Evolutionary conservation across 2,888 invertebrate genomes (phyloP), one percentile per base, ranked within the genome.

Genomic region (Venustoraphidia nigricollis): DNA sequence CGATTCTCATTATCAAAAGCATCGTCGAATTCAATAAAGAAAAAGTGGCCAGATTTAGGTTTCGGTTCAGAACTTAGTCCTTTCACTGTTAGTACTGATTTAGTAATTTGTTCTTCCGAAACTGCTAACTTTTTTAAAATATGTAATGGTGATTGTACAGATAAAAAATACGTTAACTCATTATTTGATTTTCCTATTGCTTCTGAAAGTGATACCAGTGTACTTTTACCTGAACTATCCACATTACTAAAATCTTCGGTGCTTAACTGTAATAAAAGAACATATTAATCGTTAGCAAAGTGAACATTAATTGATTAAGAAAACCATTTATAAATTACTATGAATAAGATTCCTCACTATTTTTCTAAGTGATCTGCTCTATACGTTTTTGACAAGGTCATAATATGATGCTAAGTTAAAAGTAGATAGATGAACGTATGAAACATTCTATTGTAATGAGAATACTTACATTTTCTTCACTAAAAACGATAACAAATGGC

Each of bases 1-100:
- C 78, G 62, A 10, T 72, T 67, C 54, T 77, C 77, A 27, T 69
- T 70, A 17, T 75, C 75, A 42, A 60, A 62, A 5, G 76, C 75
- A 59, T 78, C 78, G 52, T 76, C 70, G 27, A 82, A 65, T 47
- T 66, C 67, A 35, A 81, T 68, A 51, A 79, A 71, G 14, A 77
- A 56, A 44, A 74, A 68, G 44, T 69, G 72, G 3, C 70, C 70
- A 41, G 61, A 53, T 46, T 67, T 66, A 14, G 70, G 64, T 45
- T 68, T 57, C 34, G 57, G 53, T 48, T 57, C 53, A 45, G 57
- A 53, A n/a, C 56, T 51, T 41, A 64, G 53, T 9, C 47, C 49
- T 27, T 46, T 36, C 38, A 56, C 55, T 44, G 59, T 58, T 36
- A 62, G 54, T 8, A 62, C 57, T 42, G 63, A 50, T 56, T 62